Evolutionary conservation across 2,113 vertebrate species (phyloP), one percentile per base, ranked within the genome.

Genomic region (Mungos mungo): DNA sequence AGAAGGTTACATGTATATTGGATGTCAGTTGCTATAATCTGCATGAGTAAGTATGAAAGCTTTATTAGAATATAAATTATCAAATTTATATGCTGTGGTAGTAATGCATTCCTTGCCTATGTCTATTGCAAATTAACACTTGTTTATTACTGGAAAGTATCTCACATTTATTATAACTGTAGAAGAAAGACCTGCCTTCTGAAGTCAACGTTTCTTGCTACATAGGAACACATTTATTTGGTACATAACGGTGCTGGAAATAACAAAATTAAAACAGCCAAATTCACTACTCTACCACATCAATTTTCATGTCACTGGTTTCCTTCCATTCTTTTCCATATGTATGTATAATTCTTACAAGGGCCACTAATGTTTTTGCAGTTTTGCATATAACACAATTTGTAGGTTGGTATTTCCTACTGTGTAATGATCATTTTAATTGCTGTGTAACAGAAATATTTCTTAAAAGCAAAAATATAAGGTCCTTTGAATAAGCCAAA

Each of bases 381-480:
- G 31, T 85, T 90, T 86, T 81, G 31, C 16, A 15, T 47, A 19
- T 41, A 57, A 38, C 4, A 50, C 52, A 52, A 41, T 81, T 68
- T 82, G 18, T 84, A 74, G 72, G 3, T 41, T 72, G 88, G 85
- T 33, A 74, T 68, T 88, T 91, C 74, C 33, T 41, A 63, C 57
- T 88, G 92, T 27, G 47, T 76, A 69, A 69, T 68, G n/a, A 38
- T 94, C 57, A 52, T 86, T 91, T 93, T 92, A 93, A 80, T 66
- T 90, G 18, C 21, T 65, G 1, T 27, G 19, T 52, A 77, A 95
- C 76, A 25, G 7, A 66, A 83, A 5, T 25, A 1, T 81, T 93
- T 65, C 68, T 90, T 47, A 68, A 63, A 92, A 77, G 18, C 52
- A 63, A 85, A 90, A 88, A n/a, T 68, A 15, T 50, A 68, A 81